Evolutionary conservation across 2,113 vertebrate genomes (phyloP).

Genomic region (Ornithorhynchus anatinus): DNA sequence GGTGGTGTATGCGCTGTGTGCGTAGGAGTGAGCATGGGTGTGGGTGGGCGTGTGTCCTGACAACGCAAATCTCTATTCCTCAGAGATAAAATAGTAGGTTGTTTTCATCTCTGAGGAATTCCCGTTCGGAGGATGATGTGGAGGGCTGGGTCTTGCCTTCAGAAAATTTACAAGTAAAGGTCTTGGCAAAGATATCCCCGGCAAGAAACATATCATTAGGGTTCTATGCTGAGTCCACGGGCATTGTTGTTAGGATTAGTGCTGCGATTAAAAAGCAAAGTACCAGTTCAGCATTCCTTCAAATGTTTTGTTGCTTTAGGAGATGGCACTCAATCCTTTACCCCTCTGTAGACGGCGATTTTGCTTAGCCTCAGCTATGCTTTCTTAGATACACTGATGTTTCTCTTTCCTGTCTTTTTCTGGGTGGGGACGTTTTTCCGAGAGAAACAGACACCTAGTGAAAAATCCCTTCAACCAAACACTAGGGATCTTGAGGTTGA

Average conservation of each 20-base stretch:
- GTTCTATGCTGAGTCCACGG: neutral
- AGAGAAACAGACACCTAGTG: neutral
- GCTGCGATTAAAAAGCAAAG: neutral
- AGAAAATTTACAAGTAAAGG: slow-evolving; percentile 2
- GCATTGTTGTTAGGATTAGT: neutral
- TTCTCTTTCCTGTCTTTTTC: neutral
- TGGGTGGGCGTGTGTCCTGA: too few species aligned
- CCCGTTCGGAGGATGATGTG: neutral
- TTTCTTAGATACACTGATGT: neutral
- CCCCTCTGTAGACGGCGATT: neutral
- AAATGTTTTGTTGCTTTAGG: neutral
- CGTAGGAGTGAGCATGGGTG: too few species aligned
- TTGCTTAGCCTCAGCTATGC: neutral
- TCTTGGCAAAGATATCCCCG: neutral
- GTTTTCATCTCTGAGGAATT: too few species aligned
- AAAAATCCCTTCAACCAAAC: neutral
- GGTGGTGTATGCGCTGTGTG: too few species aligned
- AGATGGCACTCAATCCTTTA: neutral
- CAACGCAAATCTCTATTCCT: too few species aligned
- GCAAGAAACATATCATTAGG: neutral
- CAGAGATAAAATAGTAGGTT: too few species aligned
- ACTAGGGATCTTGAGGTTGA: neutral
- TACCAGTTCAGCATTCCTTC: neutral
- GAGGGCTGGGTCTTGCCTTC: neutral
- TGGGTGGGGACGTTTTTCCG: neutral